Percentiles rank a stretch among this genome's conserved stretches.
These are phyloP conservation scores for Pseudorasbora parva DNA, from an alignment of 2,113 vertebrate genomes.

Conservation along the genomic window DNA sequence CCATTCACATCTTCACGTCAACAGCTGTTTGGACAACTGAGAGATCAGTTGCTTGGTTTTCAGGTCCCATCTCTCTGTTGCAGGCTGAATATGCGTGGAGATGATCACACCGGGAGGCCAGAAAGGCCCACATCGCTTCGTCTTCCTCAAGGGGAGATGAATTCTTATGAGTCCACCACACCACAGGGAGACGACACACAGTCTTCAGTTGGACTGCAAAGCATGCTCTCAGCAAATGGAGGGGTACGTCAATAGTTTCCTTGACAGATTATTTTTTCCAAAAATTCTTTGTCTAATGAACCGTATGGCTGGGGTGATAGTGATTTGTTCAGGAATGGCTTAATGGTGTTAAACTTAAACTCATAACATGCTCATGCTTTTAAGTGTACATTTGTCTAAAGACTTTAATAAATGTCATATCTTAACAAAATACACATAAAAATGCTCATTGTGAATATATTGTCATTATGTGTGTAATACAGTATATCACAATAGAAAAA, in stretches of 20 bases:
- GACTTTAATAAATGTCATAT: no score
- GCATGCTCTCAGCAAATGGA: conserved; percentile 49
- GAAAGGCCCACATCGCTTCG: conserved; percentile 68
- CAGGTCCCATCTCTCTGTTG: conserved; percentile 10
- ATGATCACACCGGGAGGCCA: conserved; percentile 60
- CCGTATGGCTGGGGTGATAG: neutral
- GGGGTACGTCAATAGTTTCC: conserved; percentile 56
- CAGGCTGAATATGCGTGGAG: conserved; percentile 66
- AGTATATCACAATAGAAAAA: no score
- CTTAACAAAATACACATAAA: no score
- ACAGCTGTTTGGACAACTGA: neutral
- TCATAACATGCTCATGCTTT: no score
- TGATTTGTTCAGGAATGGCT: neutral
- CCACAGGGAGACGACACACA: conserved; percentile 68
- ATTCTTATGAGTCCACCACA: conserved; percentile 65
- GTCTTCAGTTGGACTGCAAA: conserved; percentile 56
- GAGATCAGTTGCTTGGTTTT: neutral
- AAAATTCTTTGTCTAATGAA: neutral
- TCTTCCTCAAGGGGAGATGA: conserved; percentile 62
- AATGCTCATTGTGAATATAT: neutral
- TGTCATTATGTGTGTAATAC: neutral
- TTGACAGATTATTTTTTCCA: no score
- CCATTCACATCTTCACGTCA: neutral
- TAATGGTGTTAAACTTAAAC: no score
- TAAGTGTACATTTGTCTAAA: no score